Evolutionary conservation across 2,797 vertebrate genomes (phyloP), one percentile per base, ranked within the genome.

Genomic region (Lacerta bilineata): DNA sequence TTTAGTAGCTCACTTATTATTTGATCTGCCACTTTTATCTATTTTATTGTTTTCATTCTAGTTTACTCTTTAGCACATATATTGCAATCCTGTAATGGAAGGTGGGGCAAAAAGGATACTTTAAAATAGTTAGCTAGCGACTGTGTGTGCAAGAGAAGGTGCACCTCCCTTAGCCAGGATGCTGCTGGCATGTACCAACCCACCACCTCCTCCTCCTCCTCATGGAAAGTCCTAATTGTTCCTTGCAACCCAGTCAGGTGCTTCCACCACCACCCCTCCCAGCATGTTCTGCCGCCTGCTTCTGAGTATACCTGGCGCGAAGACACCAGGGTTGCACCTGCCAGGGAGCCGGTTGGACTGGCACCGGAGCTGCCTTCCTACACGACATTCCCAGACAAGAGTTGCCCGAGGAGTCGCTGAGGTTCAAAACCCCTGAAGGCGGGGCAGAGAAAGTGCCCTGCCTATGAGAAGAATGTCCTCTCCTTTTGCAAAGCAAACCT

Each of bases 391-490:
- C 78, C 59, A 74, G 69, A 39, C 41, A 1, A 55, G 46, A 43
- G 80, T 50, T 33, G 50, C 25, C 9, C 74, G 78, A 79, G 68
- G 76, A 2, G 29, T 41, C 25, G 5, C 8, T 0, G 71, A 80
- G 78, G 83, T 66, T 80, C 59, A 50, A 29, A 50, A 41, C 1
- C 55, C 77, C 18, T 0, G 27, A 81, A 71, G 88, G 88, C 55
- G 33, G 82, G 80, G 64, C 9, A 20, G 36, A 46, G 33, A 6
- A 66, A 69, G 76, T 7, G 69, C 59, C 25, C 43, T n/a, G 27
- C 88, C 78, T 41, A 81, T 7, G 4, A 33, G 66, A 85, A 81
- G 78, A 76, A 85, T 89, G 43, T 80, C n/a, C 27, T 41, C 27
- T 36, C 69, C 29, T 1, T n/a, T 59, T 78, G 66, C 33, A 79